Base-by-base conservation (phyloP, 53 echinoderm and acorn worm genomes). In the Pentamera pediparva region DNA sequence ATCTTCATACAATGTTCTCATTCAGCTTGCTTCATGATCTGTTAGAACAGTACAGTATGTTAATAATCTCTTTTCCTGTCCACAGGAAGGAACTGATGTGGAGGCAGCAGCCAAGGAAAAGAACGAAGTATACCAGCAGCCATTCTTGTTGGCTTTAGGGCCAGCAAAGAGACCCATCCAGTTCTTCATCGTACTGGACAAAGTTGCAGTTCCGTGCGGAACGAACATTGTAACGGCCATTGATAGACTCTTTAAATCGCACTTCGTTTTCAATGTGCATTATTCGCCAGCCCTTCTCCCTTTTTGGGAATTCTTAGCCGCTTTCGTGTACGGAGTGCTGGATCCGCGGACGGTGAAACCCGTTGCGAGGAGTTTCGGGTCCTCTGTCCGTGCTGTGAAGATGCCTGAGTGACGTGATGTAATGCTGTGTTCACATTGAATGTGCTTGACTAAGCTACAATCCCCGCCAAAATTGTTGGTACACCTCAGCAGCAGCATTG, bases 251-350 rank as follows among this genome's bases (percentile, higher is more conserved):
- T 59, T 59, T 31, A 59, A 59, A 59, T 26, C 59, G 17, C 59
- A 59, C 30, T 59, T 27, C 30, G 59, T 59, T n/a, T 31, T 59
- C 24, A 31, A 59, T 17, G 59, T 59, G 59, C 59, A 59, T 59
- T 59, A 59, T 59, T n/a, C 59, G 30, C 59, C 59, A 59, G 59
- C 59, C 3, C 19, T 59, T 4, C 28, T 26, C 11, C 59, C 24
- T 26, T 59, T 59, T 31, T 4, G 59, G 59, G 59, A 59, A 27
- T 59, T 26, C 32, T 17, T 59, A 26, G 59, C 59, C 30, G 59
- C 59, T 4, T 59, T 59, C 30, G 5, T 59, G 24, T 28, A 59
- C 30, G 59, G 59, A 27, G 32, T 59, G 15, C 24, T 12, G 24
- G 59, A 59, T 27, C 27, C 27, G 4, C 24, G 28, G 17, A 31